phyloP scores from a whole-genome alignment of 2,888 invertebrate genomes.

The Lobophora halterata region DNA sequence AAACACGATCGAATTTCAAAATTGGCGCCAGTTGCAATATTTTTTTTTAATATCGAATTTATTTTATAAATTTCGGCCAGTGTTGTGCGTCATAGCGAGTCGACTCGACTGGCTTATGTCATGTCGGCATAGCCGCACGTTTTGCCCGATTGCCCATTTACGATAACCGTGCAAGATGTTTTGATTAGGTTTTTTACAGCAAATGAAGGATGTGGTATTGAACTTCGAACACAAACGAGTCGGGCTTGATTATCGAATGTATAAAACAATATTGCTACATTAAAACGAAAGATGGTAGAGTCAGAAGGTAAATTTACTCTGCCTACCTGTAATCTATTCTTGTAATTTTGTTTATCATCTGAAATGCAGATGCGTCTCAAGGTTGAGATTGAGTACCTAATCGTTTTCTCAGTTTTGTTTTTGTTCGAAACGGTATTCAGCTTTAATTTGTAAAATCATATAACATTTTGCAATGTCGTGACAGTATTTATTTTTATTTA shows the following conservation, averaged over 20 bases:
- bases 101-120: conserved; percentile 40
- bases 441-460: no score
- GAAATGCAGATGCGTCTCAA: conserved; percentile 21
- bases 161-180: conserved; percentile 58
- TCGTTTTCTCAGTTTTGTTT: no score
- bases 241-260: conserved; percentile 27
- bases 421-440: no score
- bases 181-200: conserved; percentile 40
- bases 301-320: no score
- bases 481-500: no score
- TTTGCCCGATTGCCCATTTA: conserved; percentile 19
- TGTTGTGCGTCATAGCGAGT: conserved; percentile 42
- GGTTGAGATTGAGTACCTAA: conserved; percentile 15
- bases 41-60: conserved; percentile 31
- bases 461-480: no score
- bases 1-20: conserved; percentile 15
- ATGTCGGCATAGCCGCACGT: conserved; percentile 27
- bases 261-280: conserved; percentile 22
- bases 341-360: conserved; percentile 25
- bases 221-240: conserved; percentile 28
- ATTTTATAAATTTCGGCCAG: conserved; percentile 33
- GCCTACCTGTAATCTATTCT: conserved; percentile 23
- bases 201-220: conserved; percentile 31
- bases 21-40: conserved; percentile 34
- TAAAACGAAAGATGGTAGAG: conserved; percentile 3